A percentile compares a stretch with the other conserved stretches of the same genome.
phyloP scores from a whole-genome alignment of 2,113 vertebrate species.

The Clarias macrocephalus region DNA sequence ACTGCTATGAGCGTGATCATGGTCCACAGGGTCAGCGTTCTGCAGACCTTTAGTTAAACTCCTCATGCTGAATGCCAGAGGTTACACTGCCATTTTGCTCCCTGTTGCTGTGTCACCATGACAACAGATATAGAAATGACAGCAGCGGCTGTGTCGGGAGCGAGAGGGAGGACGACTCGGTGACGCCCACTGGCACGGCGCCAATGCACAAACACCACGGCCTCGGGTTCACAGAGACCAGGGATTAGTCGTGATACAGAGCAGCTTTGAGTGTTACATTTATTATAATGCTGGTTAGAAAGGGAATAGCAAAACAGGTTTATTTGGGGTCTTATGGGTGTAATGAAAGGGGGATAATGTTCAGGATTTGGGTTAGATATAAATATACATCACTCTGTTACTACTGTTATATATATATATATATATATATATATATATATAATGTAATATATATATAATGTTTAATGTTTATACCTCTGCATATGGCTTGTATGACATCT shows the following conservation, averaged over 20 bases:
- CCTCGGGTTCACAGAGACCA: slow-evolving; percentile 18
- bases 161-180: slow-evolving; percentile 84
- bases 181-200: slow-evolving; percentile 66
- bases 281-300: background rate
- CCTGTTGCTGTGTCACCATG: slow-evolving; percentile 91
- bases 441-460: background rate
- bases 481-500: background rate
- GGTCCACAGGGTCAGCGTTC: slow-evolving; percentile 36
- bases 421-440: background rate
- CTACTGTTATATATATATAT: background rate
- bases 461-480: background rate
- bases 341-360: background rate
- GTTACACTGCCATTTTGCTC: slow-evolving; percentile 90
- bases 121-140: slow-evolving; percentile 99
- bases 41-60: slow-evolving; percentile 42
- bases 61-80: slow-evolving; percentile 84
- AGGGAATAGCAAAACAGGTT: background rate
- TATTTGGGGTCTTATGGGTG: background rate
- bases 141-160: slow-evolving; percentile 81
- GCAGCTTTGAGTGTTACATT: background rate
- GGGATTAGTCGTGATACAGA: background rate
- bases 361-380: background rate
- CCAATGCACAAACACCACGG: slow-evolving; percentile 16
- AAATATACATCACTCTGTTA: background rate
- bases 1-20: background rate